A percentile compares a stretch with the other conserved stretches of the same genome.
These are phyloP conservation scores for Mustelus asterias DNA, from an alignment of 2,113 vertebrate genomes.

Conservation along the genomic window DNA sequence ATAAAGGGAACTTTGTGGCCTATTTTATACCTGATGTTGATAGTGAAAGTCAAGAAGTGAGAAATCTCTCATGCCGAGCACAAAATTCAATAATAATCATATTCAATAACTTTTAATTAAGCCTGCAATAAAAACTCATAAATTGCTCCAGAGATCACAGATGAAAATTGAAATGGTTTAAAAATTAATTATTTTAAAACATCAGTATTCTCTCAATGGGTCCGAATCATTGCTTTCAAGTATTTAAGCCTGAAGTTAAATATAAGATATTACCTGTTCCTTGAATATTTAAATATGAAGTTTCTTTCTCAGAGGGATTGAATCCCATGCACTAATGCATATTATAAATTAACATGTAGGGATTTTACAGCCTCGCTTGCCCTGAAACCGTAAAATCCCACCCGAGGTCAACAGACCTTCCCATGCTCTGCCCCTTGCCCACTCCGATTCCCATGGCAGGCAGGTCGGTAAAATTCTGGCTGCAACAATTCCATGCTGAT, in stretches of 20 bases:
- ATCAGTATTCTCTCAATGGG: neutral
- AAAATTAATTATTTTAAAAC: neutral
- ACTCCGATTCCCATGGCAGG: too few relatives aligned
- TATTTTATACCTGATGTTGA: neutral
- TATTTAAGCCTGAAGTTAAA: neutral
- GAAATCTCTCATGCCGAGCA: neutral
- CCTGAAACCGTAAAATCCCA: too few relatives aligned
- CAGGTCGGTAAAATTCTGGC: too few relatives aligned
- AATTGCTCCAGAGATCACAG: neutral
- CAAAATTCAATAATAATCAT: neutral
- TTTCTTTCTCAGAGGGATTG: neutral
- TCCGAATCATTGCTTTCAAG: neutral
- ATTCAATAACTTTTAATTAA: neutral
- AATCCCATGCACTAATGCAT: neutral
- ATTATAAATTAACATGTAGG: neutral
- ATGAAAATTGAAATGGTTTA: neutral
- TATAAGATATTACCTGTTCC: neutral
- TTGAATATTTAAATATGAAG: neutral
- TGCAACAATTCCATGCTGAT: neutral
- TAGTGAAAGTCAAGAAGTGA: neutral
- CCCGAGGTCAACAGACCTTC: too few relatives aligned
- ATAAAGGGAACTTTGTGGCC: neutral
- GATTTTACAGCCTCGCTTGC: too few relatives aligned
- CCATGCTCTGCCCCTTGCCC: too few relatives aligned
- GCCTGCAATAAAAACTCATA: neutral